Conservation (phyloP, 2,888 invertebrate genomes). For the Hanleya hanleyi region DNA sequence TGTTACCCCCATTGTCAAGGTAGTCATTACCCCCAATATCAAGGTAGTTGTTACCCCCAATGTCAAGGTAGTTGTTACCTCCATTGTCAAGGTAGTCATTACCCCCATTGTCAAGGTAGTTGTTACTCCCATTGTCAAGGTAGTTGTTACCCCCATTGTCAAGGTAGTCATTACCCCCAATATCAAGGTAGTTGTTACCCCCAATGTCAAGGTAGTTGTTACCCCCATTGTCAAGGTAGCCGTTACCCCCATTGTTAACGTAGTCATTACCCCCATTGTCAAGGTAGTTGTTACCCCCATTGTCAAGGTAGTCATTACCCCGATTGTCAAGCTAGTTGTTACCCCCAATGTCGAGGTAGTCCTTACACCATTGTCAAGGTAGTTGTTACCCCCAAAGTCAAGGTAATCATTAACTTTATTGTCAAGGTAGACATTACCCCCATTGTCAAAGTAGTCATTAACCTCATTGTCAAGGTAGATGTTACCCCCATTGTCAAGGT, state of each 20-base stretch:
- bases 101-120: constrained; percentile 93
- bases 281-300: too few species aligned
- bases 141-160: too few species aligned
- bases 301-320: too few species aligned
- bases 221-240: constrained; percentile 98
- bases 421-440: constrained; percentile 99
- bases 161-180: constrained; percentile 99
- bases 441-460: constrained; percentile 97
- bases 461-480: constrained; percentile 99
- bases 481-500: constrained; percentile 99
- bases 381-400: constrained; percentile 99
- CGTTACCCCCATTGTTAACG: too few species aligned
- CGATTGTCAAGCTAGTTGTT: too few species aligned
- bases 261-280: too few species aligned
- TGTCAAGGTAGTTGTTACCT: constrained; percentile 92
- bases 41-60: constrained; percentile 96
- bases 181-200: constrained; percentile 99
- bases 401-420: too few species aligned
- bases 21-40: constrained; percentile 99
- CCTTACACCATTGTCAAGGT: constrained; percentile 99
- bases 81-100: constrained; percentile 94
- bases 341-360: constrained; percentile 98
- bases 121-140: constrained; percentile 99
- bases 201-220: constrained; percentile 91
- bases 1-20: constrained; percentile 99